These are phyloP conservation scores for Bombus sibiricus DNA, from an alignment of 1,140 invertebrate species.

Conservation along the genomic window DNA sequence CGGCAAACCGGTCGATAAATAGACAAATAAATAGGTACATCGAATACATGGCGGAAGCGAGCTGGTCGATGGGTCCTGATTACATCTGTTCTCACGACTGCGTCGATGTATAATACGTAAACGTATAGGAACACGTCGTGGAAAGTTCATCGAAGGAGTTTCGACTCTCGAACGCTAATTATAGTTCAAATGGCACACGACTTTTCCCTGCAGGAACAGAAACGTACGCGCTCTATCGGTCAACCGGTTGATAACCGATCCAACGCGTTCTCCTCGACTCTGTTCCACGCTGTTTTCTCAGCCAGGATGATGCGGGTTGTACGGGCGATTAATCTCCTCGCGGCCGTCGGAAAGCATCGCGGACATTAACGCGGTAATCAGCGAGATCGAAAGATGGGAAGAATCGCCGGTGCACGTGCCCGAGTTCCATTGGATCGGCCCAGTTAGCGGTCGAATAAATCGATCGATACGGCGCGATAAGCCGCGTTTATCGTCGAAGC, in stretches of 20 bases:
- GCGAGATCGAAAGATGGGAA: too few species aligned
- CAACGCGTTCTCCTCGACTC: not conserved
- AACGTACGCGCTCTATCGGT: not conserved
- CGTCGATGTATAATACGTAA: too few species aligned
- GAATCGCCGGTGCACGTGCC: not conserved
- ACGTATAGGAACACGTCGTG: too few species aligned
- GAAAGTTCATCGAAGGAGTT: too few species aligned
- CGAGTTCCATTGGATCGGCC: too few species aligned
- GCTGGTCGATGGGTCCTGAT: too few species aligned
- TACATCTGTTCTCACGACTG: too few species aligned
- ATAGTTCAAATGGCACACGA: not conserved
- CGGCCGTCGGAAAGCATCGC: not conserved
- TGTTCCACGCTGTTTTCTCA: not conserved
- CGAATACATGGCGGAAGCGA: too few species aligned
- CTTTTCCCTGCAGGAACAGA: not conserved
- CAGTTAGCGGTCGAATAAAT: not conserved
- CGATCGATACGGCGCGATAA: not conserved
- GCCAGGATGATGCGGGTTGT: not conserved
- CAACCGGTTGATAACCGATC: not conserved
- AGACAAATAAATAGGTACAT: too few species aligned
- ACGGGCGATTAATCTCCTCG: too few species aligned
- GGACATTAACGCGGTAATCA: too few species aligned
- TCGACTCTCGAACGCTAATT: slow-evolving; percentile 4
- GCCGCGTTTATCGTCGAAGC: not conserved
- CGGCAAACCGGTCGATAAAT: too few species aligned